Evolutionary conservation across 2,888 invertebrate species (phyloP), one percentile per base, ranked within the genome.

Genomic region (Falcaria lacertinaria): DNA sequence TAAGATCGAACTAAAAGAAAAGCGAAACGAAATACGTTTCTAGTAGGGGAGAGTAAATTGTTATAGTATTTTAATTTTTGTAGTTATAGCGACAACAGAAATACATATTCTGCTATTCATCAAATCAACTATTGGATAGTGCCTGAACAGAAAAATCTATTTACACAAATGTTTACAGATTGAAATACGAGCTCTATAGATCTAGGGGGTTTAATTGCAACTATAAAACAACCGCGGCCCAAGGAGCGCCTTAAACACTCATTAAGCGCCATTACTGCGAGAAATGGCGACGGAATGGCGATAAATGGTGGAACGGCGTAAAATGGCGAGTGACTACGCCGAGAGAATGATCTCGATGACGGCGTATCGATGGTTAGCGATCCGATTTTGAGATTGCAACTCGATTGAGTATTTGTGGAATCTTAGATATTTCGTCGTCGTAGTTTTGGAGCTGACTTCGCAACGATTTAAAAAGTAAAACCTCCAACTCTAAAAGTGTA

Each of bases 181-280:
- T 48, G 62, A 73, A 70, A 63, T 62, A 70, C 59, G 60, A 57
- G 64, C 65, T 70, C 69, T 70, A 78, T 79, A 80, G 73, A 80
- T 79, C 73, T 69, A 67, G 47, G 60, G 46, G 67, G 63, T 76
- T 83, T 87, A 87, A 88, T 87, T 85, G 71, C 80, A 61, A 64
- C 82, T 64, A 87, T 88, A 87, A 88, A 88, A 82, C 85, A 87
- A 82, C 82, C 69, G 72, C 56, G 61, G 67, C 72, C 68, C 57
- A 65, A 68, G 69, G 69, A 58, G 64, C 79, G 75, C 77, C 81
- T 79, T 80, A 77, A 82, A 74, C 73, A 71, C 72, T 84, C 87
- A 85, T 85, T 86, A 84, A 82, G 73, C 55, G 57, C 74, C 75
- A 79, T 82, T 83, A 80, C 69, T 61, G 65, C 58, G 66, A 68